These are phyloP conservation scores for Chloroclysta siterata DNA, from an alignment of 2,888 invertebrate species.

Conservation along the genomic window DNA sequence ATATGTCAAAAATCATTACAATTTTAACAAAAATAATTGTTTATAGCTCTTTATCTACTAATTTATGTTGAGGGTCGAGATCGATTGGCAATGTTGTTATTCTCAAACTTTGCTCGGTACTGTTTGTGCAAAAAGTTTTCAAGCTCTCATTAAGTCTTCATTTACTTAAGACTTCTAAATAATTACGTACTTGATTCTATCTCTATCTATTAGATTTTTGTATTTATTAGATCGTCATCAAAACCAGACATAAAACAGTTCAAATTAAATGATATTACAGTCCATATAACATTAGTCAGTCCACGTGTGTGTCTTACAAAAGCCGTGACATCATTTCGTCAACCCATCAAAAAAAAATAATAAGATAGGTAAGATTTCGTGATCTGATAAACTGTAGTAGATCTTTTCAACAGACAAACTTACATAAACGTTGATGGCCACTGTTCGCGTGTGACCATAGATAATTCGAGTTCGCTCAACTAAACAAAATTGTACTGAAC, in stretches of 20 bases:
- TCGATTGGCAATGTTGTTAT: conserved; percentile 44
- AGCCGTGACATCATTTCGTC: not conserved
- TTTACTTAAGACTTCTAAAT: conserved; percentile 16
- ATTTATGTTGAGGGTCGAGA: conserved; percentile 39
- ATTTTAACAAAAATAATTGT: conserved; percentile 45
- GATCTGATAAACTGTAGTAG: not conserved
- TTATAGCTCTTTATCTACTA: conserved; percentile 54
- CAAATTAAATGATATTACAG: not conserved
- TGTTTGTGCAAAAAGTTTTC: conserved; percentile 23
- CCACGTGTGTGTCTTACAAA: no score
- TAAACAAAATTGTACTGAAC: conserved; percentile 51
- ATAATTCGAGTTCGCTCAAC: conserved; percentile 54
- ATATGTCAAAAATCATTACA: conserved; percentile 52
- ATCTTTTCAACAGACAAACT: conserved; percentile 4
- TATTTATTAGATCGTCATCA: not conserved
- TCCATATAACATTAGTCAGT: not conserved
- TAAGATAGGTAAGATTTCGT: not conserved
- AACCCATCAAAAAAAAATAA: not conserved
- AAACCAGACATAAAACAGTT: not conserved
- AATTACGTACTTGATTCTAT: conserved; percentile 4
- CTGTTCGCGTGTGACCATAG: conserved; percentile 49
- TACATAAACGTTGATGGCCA: conserved; percentile 53
- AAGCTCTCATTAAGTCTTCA: conserved; percentile 12
- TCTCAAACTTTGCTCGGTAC: conserved; percentile 57
- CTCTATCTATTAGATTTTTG: not conserved